Base-by-base conservation (phyloP, 2,888 invertebrate species). In the Tyria jacobaeae region DNA sequence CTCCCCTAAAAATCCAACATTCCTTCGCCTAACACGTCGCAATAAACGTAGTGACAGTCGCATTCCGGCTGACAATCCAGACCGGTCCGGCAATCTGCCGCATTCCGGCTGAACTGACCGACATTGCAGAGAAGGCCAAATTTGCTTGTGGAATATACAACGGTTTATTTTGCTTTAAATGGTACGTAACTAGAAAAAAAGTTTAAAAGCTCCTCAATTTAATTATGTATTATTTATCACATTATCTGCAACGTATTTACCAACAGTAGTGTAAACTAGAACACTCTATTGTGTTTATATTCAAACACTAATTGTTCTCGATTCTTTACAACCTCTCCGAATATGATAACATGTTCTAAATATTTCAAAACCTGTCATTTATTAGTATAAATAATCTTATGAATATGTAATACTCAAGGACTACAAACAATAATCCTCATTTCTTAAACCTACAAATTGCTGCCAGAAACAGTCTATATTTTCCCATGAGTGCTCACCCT, bases 21-120 rank as follows among this genome's bases (percentile, higher is more conserved):
- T 88, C 89, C 88, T 60, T 75, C 81, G 81, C 81, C 80, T 74
- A 87, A 88, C 86, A 88, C 85, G 84, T 87, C 84, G 92, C 92
- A 93, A 92, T 93, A 93, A 91, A 89, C 85, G 89, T 85, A 89
- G 92, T 93, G 93, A 93, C 91, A 91, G 74, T 85, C 81, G 81
- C 91, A 91, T 92, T 91, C 90, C 88, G 66, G 79, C 79, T 82
- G 68, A 76, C 84, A 91, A 91, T 91, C 90, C 88, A 70, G 82
- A 78, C 84, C 65, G 76, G 84, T 84, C 78, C 78, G 81, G 86
- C 90, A 92, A 92, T 92, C 92, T 88, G 87, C 87, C 83, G 87
- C 89, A 91, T 91, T 89, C 91, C 75, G 12, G 21, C 21, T 50
- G 61, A 50, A 70, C 77, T 76, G 76, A 75, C 76, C 75, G 73